A percentile compares a stretch with the other conserved stretches of the same genome.
phyloP scores from a whole-genome alignment of 2,888 invertebrate genomes.

The Dexiosoma caninum region DNA sequence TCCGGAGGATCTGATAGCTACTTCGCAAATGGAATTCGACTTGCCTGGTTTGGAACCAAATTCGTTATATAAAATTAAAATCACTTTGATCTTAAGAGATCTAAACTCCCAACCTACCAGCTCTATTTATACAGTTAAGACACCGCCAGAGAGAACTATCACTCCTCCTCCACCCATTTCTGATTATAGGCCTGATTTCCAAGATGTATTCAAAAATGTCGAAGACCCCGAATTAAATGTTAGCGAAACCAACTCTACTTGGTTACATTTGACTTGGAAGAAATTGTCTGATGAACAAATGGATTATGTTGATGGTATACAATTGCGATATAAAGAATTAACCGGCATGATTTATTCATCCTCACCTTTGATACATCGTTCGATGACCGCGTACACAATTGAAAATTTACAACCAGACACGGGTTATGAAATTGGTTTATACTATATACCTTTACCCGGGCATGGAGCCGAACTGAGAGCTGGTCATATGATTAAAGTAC shows the following conservation, averaged over 20 bases:
- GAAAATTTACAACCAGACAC: conserved; percentile 87
- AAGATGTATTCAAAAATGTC: conserved; percentile 79
- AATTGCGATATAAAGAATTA: conserved; percentile 89
- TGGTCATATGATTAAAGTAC: conserved; percentile 83
- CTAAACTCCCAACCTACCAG: conserved; percentile 88
- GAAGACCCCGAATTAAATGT: conserved; percentile 87
- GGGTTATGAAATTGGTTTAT: conserved; percentile 89
- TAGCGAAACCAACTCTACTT: conserved; percentile 87
- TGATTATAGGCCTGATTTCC: conserved; percentile 76
- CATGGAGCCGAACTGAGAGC: conserved; percentile 88
- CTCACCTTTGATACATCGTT: conserved; percentile 89
- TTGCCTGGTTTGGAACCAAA: conserved; percentile 86
- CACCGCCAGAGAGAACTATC: conserved; percentile 80
- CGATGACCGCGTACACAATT: conserved; percentile 87
- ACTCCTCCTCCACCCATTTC: conserved; percentile 78
- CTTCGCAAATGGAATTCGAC: conserved; percentile 91
- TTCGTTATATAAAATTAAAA: conserved; percentile 89
- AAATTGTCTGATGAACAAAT: conserved; percentile 88
- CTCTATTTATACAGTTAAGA: conserved; percentile 85
- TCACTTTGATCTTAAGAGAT: conserved; percentile 87
- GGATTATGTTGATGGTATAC: conserved; percentile 91
- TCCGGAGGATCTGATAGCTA: conserved; percentile 90
- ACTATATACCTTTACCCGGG: conserved; percentile 89
- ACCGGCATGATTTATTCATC: conserved; percentile 90
- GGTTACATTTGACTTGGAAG: conserved; percentile 88